A percentile compares a stretch with the other conserved stretches of the same genome.
These are phyloP conservation scores for Hippocampus kuda DNA, from an alignment of 2,797 vertebrate genomes.

Conservation along the genomic window DNA sequence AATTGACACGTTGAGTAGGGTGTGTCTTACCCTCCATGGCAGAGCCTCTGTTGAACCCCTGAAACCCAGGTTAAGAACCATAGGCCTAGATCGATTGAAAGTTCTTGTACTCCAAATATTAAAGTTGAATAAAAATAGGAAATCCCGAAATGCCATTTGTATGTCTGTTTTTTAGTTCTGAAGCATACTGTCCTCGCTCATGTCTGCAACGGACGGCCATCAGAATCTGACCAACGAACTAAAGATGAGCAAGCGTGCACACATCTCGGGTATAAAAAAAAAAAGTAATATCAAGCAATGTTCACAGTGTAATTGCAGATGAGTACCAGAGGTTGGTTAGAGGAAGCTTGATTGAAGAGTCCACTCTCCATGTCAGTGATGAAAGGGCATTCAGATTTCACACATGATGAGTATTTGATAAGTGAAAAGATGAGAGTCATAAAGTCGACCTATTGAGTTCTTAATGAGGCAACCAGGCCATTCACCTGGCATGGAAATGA, in stretches of 20 bases:
- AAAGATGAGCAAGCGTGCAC: background rate
- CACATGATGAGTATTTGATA: background rate
- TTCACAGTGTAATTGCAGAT: background rate
- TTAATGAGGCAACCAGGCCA: background rate
- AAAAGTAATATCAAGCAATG: background rate
- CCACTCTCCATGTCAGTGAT: background rate
- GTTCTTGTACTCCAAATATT: background rate
- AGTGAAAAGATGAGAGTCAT: background rate
- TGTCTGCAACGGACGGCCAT: no score
- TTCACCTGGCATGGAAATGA: background rate
- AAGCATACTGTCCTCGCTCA: no score
- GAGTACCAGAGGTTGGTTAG: background rate
- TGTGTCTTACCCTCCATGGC: no score
- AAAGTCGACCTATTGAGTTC: background rate
- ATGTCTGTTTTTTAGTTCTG: background rate
- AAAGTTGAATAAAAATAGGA: no score
- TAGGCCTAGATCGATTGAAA: background rate
- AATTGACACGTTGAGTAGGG: no score
- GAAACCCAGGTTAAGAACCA: no score
- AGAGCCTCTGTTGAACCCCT: no score
- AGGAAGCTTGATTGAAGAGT: background rate
- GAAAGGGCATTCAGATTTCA: background rate
- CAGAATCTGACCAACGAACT: background rate
- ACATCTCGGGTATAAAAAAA: background rate
- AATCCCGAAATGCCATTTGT: no score